These are phyloP conservation scores for Mus musculus DNA, from an alignment of 2,113 vertebrate genomes.

Conservation along the genomic window DNA sequence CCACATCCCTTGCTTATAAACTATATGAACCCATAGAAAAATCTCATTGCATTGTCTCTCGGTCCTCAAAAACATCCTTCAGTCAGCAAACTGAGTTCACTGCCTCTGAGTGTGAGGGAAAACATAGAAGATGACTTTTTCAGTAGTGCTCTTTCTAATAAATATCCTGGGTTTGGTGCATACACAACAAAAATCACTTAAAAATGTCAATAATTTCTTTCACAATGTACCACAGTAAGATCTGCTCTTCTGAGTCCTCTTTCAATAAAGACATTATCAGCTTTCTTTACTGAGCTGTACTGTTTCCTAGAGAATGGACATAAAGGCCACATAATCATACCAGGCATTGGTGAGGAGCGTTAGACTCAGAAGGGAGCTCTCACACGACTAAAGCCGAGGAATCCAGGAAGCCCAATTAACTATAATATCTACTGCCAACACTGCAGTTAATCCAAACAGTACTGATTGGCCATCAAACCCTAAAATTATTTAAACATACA, in stretches of 20 bases:
- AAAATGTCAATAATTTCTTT: slow-evolving; percentile 42
- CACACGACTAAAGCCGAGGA: slow-evolving; percentile 70
- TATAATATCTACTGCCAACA: slow-evolving; percentile 47
- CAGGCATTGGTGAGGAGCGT: slow-evolving; percentile 58
- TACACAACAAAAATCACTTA: slow-evolving; percentile 10
- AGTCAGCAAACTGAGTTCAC: neutral
- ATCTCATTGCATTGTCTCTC: neutral
- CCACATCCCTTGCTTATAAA: neutral
- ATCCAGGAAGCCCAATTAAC: slow-evolving; percentile 74
- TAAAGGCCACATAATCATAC: slow-evolving; percentile 52
- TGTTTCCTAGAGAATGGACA: slow-evolving; percentile 3
- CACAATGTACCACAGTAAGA: slow-evolving; percentile 7
- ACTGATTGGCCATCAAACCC: slow-evolving; percentile 64
- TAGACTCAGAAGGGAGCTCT: slow-evolving; percentile 59
- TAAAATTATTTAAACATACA: slow-evolving; percentile 72
- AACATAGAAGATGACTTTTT: neutral
- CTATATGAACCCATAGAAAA: neutral
- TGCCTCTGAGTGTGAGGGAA: slow-evolving; percentile 43
- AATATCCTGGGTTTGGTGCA: neutral
- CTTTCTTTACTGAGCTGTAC: neutral
- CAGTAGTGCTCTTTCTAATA: slow-evolving; percentile 19
- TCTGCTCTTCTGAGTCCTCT: neutral
- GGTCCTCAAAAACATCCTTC: neutral
- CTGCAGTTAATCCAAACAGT: slow-evolving; percentile 62
- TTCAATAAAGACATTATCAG: slow-evolving; percentile 53